These are phyloP conservation scores for Homalodisca vitripennis DNA, from an alignment of 1,140 invertebrate species.

Conservation along the genomic window DNA sequence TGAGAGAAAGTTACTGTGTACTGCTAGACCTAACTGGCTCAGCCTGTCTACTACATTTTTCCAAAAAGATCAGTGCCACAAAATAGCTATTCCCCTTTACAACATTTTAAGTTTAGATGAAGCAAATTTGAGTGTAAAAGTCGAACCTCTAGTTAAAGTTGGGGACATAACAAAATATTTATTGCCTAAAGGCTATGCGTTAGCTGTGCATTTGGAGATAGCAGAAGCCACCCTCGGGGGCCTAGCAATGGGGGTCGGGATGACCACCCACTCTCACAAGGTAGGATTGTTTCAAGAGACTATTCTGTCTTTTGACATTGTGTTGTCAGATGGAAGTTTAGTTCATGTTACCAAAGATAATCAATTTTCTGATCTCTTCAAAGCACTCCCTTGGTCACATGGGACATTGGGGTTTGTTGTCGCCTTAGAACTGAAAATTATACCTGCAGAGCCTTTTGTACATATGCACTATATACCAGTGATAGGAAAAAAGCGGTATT, in stretches of 20 bases:
- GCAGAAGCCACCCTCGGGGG: constrained; percentile 56
- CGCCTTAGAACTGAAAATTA: constrained; percentile 52
- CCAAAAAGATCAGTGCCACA: constrained; percentile 60
- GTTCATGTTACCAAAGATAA: constrained; percentile 50
- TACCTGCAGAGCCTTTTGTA: constrained; percentile 53
- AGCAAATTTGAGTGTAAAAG: constrained; percentile 50
- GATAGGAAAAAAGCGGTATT: constrained; percentile 53
- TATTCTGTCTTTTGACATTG: constrained; percentile 54
- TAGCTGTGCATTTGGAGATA: constrained; percentile 58
- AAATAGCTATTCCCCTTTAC: constrained; percentile 59
- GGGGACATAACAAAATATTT: constrained; percentile 55
- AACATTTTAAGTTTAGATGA: constrained; percentile 54
- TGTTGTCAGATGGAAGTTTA: constrained; percentile 53
- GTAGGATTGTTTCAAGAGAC: constrained; percentile 57
- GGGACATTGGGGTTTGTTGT: constrained; percentile 57
- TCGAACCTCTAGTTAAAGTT: constrained; percentile 56
- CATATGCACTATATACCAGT: constrained; percentile 57
- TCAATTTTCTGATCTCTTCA: constrained; percentile 52
- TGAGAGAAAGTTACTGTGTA: constrained; percentile 59
- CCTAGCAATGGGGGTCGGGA: constrained; percentile 56
- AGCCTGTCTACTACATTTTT: constrained; percentile 66
- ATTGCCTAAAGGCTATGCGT: constrained; percentile 53
- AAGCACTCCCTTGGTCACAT: constrained; percentile 57
- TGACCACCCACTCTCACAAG: constrained; percentile 53
- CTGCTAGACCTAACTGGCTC: constrained; percentile 65